A percentile compares a stretch with the other conserved stretches of the same genome.
These are phyloP conservation scores for Semibalanus balanoides DNA, from an alignment of 1,140 invertebrate species.

Conservation along the genomic window DNA sequence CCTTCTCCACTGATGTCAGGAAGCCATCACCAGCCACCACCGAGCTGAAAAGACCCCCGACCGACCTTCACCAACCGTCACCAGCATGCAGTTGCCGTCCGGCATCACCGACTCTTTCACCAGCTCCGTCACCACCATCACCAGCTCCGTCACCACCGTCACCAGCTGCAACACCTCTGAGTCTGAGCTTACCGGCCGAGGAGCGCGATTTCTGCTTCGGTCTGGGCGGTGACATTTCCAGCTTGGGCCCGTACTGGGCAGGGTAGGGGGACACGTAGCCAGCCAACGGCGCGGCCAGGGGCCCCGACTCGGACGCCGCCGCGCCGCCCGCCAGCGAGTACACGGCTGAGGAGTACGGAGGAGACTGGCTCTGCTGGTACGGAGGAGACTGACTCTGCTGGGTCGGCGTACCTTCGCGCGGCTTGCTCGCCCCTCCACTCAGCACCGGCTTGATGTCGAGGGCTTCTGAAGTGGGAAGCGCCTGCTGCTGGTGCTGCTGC, in stretches of 20 bases:
- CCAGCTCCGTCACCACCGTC: background rate
- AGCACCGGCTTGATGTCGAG: constrained; percentile 1
- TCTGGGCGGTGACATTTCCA: background rate
- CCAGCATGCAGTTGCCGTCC: background rate
- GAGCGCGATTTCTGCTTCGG: background rate
- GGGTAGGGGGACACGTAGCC: background rate
- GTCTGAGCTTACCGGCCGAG: background rate
- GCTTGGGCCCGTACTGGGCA: background rate
- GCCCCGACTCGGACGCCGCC: background rate
- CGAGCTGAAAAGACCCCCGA: too few relatives aligned
- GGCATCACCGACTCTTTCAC: background rate
- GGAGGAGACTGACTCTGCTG: background rate
- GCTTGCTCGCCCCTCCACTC: background rate
- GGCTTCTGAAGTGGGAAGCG: background rate
- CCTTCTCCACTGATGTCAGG: too few relatives aligned
- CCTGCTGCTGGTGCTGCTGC: background rate
- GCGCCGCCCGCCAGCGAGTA: background rate
- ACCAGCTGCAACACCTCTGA: background rate
- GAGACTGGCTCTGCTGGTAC: background rate
- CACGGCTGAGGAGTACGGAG: background rate
- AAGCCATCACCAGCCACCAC: background rate
- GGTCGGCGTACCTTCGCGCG: background rate
- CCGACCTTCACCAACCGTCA: background rate
- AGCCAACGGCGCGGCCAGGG: too few relatives aligned
- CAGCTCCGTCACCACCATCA: background rate